These are phyloP conservation scores for Allygus modestus DNA, from an alignment of 2,888 invertebrate genomes.

Conservation along the genomic window DNA sequence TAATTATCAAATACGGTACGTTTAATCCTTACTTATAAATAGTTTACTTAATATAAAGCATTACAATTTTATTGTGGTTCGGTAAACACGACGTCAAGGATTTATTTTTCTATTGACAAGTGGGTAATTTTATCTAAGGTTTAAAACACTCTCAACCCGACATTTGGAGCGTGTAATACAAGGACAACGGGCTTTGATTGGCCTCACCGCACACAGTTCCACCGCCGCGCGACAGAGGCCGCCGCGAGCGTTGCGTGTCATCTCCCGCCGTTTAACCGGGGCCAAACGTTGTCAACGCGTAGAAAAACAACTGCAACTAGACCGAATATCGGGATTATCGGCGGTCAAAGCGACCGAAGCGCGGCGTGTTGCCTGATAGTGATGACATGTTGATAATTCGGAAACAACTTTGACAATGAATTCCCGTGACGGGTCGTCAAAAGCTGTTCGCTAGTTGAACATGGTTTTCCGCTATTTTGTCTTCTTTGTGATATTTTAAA, in stretches of 20 bases:
- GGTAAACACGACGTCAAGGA: too few relatives aligned
- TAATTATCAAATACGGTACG: too few relatives aligned
- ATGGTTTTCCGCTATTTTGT: not conserved
- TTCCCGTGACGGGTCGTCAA: not conserved
- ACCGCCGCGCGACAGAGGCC: not conserved
- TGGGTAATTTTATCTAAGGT: too few relatives aligned
- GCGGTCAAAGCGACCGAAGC: conserved; percentile 5
- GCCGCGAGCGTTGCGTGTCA: not conserved
- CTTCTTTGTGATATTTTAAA: not conserved
- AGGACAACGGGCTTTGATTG: not conserved
- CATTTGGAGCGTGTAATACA: not conserved
- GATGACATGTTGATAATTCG: conserved; percentile 7
- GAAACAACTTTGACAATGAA: not conserved
- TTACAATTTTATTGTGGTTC: too few relatives aligned
- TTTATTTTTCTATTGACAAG: too few relatives aligned
- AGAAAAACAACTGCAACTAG: not conserved
- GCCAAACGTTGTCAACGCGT: not conserved
- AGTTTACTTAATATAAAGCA: too few relatives aligned
- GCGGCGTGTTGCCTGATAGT: too few relatives aligned
- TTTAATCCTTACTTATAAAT: too few relatives aligned
- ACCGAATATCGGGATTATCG: not conserved
- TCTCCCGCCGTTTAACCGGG: not conserved
- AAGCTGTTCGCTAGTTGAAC: not conserved
- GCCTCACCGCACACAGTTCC: not conserved
- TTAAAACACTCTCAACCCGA: too few relatives aligned